Percentiles rank a stretch among this genome's conserved stretches.
These are phyloP conservation scores for Fissipunctia ypsillon DNA, from an alignment of 2,888 invertebrate genomes.

Conservation along the genomic window DNA sequence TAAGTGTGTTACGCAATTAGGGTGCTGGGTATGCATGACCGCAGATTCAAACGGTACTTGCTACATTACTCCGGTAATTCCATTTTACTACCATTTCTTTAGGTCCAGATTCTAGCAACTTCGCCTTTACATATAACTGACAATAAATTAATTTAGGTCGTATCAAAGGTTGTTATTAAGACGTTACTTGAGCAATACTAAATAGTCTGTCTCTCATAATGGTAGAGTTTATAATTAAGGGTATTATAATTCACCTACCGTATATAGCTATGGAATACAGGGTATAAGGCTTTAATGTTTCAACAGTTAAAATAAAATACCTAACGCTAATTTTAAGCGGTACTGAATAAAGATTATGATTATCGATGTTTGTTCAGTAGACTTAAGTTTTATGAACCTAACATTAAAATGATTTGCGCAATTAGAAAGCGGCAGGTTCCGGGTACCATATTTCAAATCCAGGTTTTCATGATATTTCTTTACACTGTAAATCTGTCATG, in stretches of 20 bases:
- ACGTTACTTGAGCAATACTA: conserved; percentile 5
- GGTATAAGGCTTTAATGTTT: background rate
- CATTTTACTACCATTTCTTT: conserved; percentile 20
- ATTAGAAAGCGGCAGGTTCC: background rate
- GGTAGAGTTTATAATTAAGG: conserved; percentile 13
- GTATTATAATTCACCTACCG: too few relatives aligned
- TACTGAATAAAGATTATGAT: conserved; percentile 1
- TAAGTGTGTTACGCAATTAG: too few relatives aligned
- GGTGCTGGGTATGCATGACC: background rate
- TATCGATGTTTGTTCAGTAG: background rate
- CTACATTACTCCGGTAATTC: conserved; percentile 4
- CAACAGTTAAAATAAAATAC: conserved; percentile 9
- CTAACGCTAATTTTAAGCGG: conserved; percentile 6
- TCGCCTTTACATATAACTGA: background rate
- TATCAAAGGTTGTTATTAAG: background rate
- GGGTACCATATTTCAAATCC: background rate
- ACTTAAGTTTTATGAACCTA: background rate
- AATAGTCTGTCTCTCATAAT: conserved; percentile 5
- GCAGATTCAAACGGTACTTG: background rate
- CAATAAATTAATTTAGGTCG: conserved; percentile 8
- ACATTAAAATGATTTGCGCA: background rate
- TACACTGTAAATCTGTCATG: too few relatives aligned
- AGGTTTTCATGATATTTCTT: background rate
- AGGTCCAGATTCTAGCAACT: conserved; percentile 15
- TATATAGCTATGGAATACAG: background rate